These are phyloP conservation scores for Sibirionetta formosa DNA, from an alignment of 2,797 vertebrate species.

Conservation along the genomic window DNA sequence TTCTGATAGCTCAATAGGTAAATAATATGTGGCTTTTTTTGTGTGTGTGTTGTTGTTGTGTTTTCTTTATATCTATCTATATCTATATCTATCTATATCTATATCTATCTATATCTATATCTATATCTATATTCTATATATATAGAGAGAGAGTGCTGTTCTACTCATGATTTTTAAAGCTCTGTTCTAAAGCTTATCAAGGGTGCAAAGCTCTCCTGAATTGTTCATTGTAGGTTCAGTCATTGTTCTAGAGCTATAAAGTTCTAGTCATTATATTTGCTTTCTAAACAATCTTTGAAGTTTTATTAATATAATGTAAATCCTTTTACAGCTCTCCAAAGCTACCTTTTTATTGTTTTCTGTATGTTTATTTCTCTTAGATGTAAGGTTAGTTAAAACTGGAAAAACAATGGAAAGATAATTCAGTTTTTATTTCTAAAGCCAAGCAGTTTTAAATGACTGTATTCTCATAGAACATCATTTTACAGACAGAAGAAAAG, in stretches of 20 bases:
- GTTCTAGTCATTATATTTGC: conserved; percentile 1
- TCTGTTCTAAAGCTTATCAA: not conserved
- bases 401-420: conserved; percentile 26
- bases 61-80: not conserved
- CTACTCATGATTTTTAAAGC: not conserved
- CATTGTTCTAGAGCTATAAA: conserved; percentile 43
- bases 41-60: too few relatives aligned
- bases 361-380: conserved; percentile 7
- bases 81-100: too few relatives aligned
- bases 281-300: conserved; percentile 49
- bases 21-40: not conserved
- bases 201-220: not conserved
- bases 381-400: conserved; percentile 36
- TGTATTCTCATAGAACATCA: not conserved
- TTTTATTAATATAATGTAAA: conserved; percentile 58
- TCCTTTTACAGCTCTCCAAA: conserved; percentile 29
- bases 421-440: not conserved
- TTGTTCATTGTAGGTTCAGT: not conserved
- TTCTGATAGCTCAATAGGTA: not conserved
- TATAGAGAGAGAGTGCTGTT: not conserved
- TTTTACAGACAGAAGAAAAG: conserved; percentile 54
- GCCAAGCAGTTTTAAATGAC: not conserved
- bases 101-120: not conserved
- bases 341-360: conserved; percentile 13
- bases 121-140: too few relatives aligned